Percentiles rank a stretch among this genome's conserved stretches.
Evolutionary conservation across 2,888 invertebrate genomes (phyloP).

Genomic region (Embidobia sp.): DNA sequence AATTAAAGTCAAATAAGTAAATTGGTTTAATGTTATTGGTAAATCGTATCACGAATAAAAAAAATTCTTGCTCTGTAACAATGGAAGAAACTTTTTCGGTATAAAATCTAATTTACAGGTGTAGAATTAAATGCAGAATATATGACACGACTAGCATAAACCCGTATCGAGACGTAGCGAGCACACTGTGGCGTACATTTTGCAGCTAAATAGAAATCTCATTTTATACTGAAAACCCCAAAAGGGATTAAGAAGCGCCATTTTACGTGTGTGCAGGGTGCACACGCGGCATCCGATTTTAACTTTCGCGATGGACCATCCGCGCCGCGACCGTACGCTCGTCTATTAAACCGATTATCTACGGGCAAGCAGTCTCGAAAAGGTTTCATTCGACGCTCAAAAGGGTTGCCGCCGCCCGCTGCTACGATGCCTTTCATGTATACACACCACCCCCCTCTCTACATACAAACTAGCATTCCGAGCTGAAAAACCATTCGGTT

Average conservation of each 20-base stretch:
- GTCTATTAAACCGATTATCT: constrained; percentile 80
- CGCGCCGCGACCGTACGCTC: constrained; percentile 57
- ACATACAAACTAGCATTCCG: constrained; percentile 50
- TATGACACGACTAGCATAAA: constrained; percentile 40
- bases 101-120: constrained; percentile 39
- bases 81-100: constrained; percentile 44
- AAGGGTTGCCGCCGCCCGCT: constrained; percentile 67
- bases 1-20: not conserved
- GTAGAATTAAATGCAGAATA: constrained; percentile 34
- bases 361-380: constrained; percentile 73
- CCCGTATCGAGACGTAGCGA: constrained; percentile 45
- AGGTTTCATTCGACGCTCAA: constrained; percentile 68
- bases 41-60: constrained; percentile 1
- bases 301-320: constrained; percentile 74
- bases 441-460: constrained; percentile 43
- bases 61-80: not conserved
- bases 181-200: constrained; percentile 65
- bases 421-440: constrained; percentile 64
- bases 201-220: constrained; percentile 77
- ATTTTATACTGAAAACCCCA: constrained; percentile 77
- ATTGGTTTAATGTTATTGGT: not conserved
- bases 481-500: constrained; percentile 64
- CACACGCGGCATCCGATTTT: constrained; percentile 73
- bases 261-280: constrained; percentile 71
- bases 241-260: constrained; percentile 79